A percentile compares a stretch with the other conserved stretches of the same genome.
Evolutionary conservation across 2,888 invertebrate genomes (phyloP).

Genomic region (Hyposoter dolosus): DNA sequence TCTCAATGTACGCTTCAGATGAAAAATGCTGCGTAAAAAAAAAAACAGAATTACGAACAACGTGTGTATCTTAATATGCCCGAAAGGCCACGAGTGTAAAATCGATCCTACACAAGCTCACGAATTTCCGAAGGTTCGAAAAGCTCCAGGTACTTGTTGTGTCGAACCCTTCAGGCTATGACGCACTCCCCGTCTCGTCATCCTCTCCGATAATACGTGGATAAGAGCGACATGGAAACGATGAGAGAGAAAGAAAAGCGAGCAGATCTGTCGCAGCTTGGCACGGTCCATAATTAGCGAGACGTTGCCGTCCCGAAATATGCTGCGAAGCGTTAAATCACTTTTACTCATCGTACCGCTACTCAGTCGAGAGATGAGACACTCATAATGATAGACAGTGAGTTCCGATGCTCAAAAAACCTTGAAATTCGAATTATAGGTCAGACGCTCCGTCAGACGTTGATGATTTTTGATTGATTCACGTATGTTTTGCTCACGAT

Average conservation of each 20-base stretch:
- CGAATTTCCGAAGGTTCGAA: constrained; percentile 38
- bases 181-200: constrained; percentile 43
- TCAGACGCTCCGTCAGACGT: constrained; percentile 31
- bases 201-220: constrained; percentile 24
- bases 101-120: background rate
- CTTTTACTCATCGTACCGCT: constrained; percentile 57
- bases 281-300: constrained; percentile 63
- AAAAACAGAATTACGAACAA: background rate
- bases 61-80: background rate
- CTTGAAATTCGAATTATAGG: constrained; percentile 11
- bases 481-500: background rate
- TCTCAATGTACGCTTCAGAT: background rate
- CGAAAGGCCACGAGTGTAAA: background rate
- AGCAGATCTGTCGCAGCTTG: constrained; percentile 44
- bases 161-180: constrained; percentile 52
- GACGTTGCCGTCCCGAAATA: constrained; percentile 43
- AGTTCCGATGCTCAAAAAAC: constrained; percentile 1
- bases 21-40: background rate
- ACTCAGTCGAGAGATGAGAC: constrained; percentile 45
- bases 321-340: constrained; percentile 60
- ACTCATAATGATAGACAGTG: constrained; percentile 15
- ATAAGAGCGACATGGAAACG: constrained; percentile 18
- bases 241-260: constrained; percentile 21
- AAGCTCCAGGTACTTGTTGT: constrained; percentile 36
- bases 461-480: background rate